A percentile compares a stretch with the other conserved stretches of the same genome.
Conservation (phyloP, 2,113 vertebrate genomes). For the Fulica atra region DNA sequence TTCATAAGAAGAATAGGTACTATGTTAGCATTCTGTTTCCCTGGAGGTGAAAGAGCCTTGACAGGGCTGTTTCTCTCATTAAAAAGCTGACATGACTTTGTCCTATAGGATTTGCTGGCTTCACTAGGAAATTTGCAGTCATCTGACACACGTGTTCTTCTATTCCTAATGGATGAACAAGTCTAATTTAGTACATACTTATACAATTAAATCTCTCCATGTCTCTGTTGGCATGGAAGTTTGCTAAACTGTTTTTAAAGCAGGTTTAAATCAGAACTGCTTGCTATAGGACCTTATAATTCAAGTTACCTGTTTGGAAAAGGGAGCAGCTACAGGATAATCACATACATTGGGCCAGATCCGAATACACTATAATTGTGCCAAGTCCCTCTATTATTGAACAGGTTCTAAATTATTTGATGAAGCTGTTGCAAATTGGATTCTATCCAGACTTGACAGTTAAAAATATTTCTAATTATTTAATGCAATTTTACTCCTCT, state of each 20-base stretch:
- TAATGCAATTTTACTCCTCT: neutral
- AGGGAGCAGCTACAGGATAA: neutral
- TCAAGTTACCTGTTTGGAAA: neutral
- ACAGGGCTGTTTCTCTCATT: conserved; percentile 19
- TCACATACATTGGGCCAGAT: neutral
- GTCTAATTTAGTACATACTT: neutral
- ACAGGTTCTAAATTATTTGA: neutral
- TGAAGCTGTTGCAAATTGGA: neutral
- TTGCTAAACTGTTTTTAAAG: neutral
- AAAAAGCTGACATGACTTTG: conserved; percentile 1
- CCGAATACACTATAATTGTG: neutral
- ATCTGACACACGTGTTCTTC: neutral
- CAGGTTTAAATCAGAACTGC: neutral
- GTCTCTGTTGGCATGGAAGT: neutral
- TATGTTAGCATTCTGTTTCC: conserved; percentile 6
- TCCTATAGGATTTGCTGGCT: neutral
- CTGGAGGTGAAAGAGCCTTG: conserved; percentile 25
- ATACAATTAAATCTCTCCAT: neutral
- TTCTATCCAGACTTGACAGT: neutral
- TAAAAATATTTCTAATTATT: conserved; percentile 10
- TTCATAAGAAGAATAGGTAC: conserved; percentile 2
- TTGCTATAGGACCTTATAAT: neutral
- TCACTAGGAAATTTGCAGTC: neutral
- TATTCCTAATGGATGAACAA: neutral
- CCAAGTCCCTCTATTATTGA: neutral